Evolutionary conservation across 2,113 vertebrate genomes (phyloP).

Genomic region (Coptodon bakossiorum): DNA sequence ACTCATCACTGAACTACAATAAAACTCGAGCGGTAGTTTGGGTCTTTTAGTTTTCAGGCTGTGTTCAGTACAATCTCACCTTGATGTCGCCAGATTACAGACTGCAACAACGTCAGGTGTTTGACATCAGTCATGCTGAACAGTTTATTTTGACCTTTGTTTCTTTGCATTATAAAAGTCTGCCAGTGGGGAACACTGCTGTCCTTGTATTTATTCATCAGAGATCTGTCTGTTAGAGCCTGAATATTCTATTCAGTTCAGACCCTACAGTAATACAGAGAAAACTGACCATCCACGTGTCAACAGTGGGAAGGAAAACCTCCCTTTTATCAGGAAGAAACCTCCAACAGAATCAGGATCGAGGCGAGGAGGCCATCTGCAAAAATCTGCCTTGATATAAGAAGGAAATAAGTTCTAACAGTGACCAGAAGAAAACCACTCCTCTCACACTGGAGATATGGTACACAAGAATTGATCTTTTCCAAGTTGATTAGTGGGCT

Average conservation of each 20-base stretch:
- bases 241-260: neutral
- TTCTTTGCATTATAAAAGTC: neutral
- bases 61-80: neutral
- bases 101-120: accelerated
- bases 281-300: accelerated
- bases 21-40: accelerated
- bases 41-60: neutral
- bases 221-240: neutral
- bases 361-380: neutral
- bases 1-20: neutral
- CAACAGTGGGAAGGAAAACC: neutral
- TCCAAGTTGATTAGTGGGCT: neutral
- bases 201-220: neutral
- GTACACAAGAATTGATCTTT: neutral
- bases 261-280: accelerated
- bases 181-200: neutral
- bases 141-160: accelerated
- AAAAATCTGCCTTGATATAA: neutral
- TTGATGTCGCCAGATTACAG: accelerated
- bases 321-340: neutral
- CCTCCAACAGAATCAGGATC: neutral
- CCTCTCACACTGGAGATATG: neutral
- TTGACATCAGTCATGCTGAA: neutral
- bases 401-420: neutral
- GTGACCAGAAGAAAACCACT: neutral